phyloP scores from a whole-genome alignment of 2,113 vertebrate genomes.

The Gymnobelideus leadbeateri region DNA sequence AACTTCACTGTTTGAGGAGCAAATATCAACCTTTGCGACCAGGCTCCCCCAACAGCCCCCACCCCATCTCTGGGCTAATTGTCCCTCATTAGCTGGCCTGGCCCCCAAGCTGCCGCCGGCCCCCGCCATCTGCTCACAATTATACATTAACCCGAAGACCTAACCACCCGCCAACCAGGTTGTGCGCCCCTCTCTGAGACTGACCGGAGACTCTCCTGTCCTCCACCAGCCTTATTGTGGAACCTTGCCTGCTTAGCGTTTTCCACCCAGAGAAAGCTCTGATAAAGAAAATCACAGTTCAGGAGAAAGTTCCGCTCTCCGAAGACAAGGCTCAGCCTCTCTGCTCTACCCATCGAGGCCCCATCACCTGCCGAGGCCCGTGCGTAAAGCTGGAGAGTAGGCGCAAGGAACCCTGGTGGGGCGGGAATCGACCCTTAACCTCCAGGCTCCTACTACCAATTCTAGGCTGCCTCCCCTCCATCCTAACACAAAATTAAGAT shows the following conservation, averaged over 20 bases:
- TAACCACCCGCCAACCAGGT: conserved; percentile 69
- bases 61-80: conserved; percentile 94
- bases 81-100: conserved; percentile 91
- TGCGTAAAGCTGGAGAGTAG: conserved; percentile 77
- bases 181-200: conserved; percentile 74
- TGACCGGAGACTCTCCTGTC: conserved; percentile 30
- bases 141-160: conserved; percentile 93
- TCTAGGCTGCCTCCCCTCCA: neutral
- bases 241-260: conserved; percentile 21
- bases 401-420: neutral
- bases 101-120: conserved; percentile 87
- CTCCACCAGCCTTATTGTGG: neutral
- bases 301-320: conserved; percentile 7
- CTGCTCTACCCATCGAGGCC: neutral
- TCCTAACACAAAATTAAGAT: neutral
- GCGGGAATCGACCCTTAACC: neutral
- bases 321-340: conserved; percentile 34
- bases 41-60: conserved; percentile 71
- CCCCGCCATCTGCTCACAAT: conserved; percentile 94
- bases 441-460: neutral
- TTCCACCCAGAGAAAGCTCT: conserved; percentile 29
- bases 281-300: neutral
- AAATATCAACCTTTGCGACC: conserved; percentile 91
- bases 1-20: conserved; percentile 93
- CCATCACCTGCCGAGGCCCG: conserved; percentile 1